Evolutionary conservation across 2,888 invertebrate genomes (phyloP), one percentile per base, ranked within the genome.

Genomic region (Ochropacha duplaris): DNA sequence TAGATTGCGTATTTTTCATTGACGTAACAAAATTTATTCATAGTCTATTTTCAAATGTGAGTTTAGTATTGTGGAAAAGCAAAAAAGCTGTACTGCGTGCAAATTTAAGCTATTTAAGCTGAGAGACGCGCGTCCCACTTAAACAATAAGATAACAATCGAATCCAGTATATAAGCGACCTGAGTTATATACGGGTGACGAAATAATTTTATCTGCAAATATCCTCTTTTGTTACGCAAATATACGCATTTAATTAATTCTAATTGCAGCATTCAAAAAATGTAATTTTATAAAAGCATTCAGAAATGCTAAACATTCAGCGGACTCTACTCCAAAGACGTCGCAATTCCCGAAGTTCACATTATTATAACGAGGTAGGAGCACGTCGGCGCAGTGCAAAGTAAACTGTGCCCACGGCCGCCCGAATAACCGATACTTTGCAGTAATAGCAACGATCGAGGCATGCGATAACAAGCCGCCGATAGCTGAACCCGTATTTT

Each of bases 401-500:
- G 90, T 84, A 92, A 91, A 90, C 83, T 92, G 90, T 85, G 87
- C 92, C 86, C 86, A 89, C 88, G 81, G 88, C 84, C 87, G 69
- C 80, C 78, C 78, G 81, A 86, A 87, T 90, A 92, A 89, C 87
- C 86, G 86, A 86, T 86, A 90, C 88, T 92, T 92, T 92, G 83
- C 83, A 78, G 84, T 90, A 92, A 90, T 89, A 86, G 83, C 87
- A 72, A 71, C 84, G 88, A 90, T 91, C 83, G 78, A 88, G 89
- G 91, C 92, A 91, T 92, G 89, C 92, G 92, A 92, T 92, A 92
- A 92, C 92, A 92, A 92, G 92, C 90, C 90, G 89, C 87, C 92
- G 92, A 92, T 92, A 92, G 90, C 90, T 92, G 90, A 91, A 91
- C 91, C 87, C 91, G 92, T 92, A 92, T 92, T 92, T 92, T 92